Evolutionary conservation across 1,140 invertebrate species (phyloP), one percentile per base, ranked within the genome.

Genomic region (Radopholus similis): DNA sequence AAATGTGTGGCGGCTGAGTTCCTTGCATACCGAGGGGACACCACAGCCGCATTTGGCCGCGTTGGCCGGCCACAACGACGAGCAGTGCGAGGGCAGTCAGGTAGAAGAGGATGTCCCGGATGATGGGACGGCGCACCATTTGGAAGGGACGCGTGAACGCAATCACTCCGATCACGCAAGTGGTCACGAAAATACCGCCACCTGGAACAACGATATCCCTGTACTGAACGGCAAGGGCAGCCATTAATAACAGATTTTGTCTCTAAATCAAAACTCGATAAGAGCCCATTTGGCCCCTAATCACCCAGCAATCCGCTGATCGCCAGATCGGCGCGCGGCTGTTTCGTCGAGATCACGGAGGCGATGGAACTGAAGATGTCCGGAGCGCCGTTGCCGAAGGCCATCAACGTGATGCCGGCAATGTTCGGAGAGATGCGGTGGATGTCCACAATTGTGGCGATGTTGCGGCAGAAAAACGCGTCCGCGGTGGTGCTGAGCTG

Each of bases 331-430:
- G 85, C 86, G 83, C 86, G 69, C 68, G 84, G 82, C 72, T 84
- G 81, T 78, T 85, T 75, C 2, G 71, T 58, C 18, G 49, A 83
- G 76, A 49, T 84, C 80, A 57, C 85, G 84, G 56, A 89, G 66
- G 85, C 84, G 47, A 86, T 83, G 23, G 88, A 87, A 42, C 88
- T 88, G 80, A 90, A 89, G 28, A 90, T 86, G 82, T 91, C 90
- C 8, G 89, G 87, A 4, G 89, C 88, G 35, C 89, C 89, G 84
- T 91, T 90, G 15, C 90, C 90, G 82, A 90, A 89, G 0, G 90
- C 89, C 74, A 90, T 77, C 69, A 90, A 86, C 26, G 89, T 91
- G 8, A 30, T 56, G 42, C 34, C 26, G 26, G 60, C 21, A 30
- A 44, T 42, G 15, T 59, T 90, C 72, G 90, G 88, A 66, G 88